These are phyloP conservation scores for Guaruba guarouba DNA, from an alignment of 2,113 vertebrate genomes.

Conservation along the genomic window DNA sequence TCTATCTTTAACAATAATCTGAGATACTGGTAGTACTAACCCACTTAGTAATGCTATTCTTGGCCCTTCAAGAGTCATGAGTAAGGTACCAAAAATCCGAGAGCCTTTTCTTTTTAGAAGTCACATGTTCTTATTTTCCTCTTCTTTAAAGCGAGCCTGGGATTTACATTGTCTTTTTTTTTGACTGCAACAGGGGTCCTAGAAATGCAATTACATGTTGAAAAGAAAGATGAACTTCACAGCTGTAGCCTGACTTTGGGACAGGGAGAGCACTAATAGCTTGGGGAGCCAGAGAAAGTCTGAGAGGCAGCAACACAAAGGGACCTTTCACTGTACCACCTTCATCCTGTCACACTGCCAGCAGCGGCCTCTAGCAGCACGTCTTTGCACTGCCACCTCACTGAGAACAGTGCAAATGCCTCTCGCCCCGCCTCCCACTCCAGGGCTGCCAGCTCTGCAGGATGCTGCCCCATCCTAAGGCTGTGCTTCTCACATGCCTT, in stretches of 20 bases:
- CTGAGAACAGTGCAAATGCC: neutral
- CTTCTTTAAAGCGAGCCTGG: neutral
- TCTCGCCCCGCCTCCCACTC: neutral
- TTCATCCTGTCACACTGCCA: neutral
- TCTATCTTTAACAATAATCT: constrained; percentile 28
- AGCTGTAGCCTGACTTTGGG: neutral
- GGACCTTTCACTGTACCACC: neutral
- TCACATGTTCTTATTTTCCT: neutral
- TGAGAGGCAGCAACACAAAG: neutral
- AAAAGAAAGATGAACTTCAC: neutral
- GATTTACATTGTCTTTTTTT: neutral
- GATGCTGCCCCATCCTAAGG: neutral
- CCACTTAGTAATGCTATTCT: constrained; percentile 4
- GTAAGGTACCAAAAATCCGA: neutral
- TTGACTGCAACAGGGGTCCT: neutral
- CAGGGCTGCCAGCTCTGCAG: neutral
- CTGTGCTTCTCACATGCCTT: neutral
- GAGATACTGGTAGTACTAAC: neutral
- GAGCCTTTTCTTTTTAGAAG: neutral
- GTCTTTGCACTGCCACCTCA: neutral
- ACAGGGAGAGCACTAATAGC: neutral
- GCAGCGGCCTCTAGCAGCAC: neutral
- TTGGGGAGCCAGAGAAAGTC: neutral
- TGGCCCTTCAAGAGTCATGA: neutral
- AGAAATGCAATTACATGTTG: neutral